Evolutionary conservation across 2,797 vertebrate genomes (phyloP).

Genomic region (Thaleichthys pacificus): DNA sequence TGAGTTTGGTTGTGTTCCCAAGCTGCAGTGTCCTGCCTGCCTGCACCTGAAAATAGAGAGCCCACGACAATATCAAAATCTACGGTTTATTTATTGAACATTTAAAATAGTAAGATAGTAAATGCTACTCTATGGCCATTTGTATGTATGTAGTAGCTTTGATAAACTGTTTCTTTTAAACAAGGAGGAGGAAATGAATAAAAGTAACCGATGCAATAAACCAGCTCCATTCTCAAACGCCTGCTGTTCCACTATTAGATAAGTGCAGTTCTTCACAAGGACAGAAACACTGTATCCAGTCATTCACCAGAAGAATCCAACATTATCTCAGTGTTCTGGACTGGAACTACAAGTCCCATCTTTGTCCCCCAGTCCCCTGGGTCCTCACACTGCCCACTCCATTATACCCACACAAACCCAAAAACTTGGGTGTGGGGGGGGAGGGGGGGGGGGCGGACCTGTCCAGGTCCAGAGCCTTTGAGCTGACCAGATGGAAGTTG

Average conservation of each 20-base stretch:
- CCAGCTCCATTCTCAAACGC: slow-evolving; percentile 23
- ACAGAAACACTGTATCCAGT: too few species aligned
- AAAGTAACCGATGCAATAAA: slow-evolving; percentile 91
- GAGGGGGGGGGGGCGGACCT: too few species aligned
- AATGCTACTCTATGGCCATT: slow-evolving; percentile 74
- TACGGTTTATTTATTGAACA: slow-evolving; percentile 49
- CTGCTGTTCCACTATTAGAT: slow-evolving; percentile 19
- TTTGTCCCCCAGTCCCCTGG: neutral
- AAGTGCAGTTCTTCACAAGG: neutral
- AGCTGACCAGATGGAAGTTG: neutral
- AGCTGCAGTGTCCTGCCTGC: slow-evolving; percentile 56
- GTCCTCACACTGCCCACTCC: neutral
- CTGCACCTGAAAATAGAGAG: slow-evolving; percentile 48
- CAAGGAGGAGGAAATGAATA: slow-evolving; percentile 73
- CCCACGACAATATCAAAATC: slow-evolving; percentile 17
- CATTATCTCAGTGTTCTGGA: too few species aligned
- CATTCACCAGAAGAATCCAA: too few species aligned
- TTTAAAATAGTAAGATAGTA: slow-evolving; percentile 49
- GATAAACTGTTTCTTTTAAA: slow-evolving; percentile 75
- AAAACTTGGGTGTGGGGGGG: too few species aligned
- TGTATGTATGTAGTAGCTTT: slow-evolving; percentile 83
- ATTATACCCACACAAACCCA: too few species aligned
- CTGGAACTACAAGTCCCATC: neutral
- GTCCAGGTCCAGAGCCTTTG: neutral
- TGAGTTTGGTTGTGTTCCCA: slow-evolving; percentile 60